Conservation (phyloP, 2,888 invertebrate genomes). For the Pterobdella sp. region DNA sequence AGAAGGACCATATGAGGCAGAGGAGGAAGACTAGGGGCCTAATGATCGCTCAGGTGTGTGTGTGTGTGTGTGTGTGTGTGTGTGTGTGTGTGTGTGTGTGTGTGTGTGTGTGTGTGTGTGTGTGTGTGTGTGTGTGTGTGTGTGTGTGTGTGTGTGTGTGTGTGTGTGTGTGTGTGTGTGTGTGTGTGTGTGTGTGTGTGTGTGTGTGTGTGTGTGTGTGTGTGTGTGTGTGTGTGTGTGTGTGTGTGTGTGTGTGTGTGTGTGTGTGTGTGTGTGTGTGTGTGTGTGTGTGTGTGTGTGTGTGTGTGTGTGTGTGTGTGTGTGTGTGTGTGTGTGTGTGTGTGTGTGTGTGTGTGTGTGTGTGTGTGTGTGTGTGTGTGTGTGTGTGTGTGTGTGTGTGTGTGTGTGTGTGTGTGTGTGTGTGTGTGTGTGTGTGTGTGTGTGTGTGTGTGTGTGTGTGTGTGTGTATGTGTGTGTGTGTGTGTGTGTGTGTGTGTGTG, state of each 20-base stretch:
- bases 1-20: conserved; percentile 75
- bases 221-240: conserved; percentile 16
- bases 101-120: conserved; percentile 30
- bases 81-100: conserved; percentile 31
- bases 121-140: conserved; percentile 31
- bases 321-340: conserved; percentile 5
- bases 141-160: conserved; percentile 31
- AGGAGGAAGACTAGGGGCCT: conserved; percentile 94
- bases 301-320: conserved; percentile 12
- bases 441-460: conserved; percentile 1
- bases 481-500: conserved; percentile 1
- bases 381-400: conserved; percentile 1
- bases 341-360: conserved; percentile 41
- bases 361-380: conserved; percentile 1
- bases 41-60: conserved; percentile 67
- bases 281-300: conserved; percentile 14
- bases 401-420: conserved; percentile 1
- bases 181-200: conserved; percentile 26
- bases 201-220: conserved; percentile 16
- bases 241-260: conserved; percentile 16
- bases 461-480: background rate
- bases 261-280: conserved; percentile 16
- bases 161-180: conserved; percentile 28
- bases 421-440: conserved; percentile 1
- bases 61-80: conserved; percentile 27